Evolutionary conservation across 2,797 vertebrate species (phyloP).

Genomic region (Eupleurogrammus muticus): DNA sequence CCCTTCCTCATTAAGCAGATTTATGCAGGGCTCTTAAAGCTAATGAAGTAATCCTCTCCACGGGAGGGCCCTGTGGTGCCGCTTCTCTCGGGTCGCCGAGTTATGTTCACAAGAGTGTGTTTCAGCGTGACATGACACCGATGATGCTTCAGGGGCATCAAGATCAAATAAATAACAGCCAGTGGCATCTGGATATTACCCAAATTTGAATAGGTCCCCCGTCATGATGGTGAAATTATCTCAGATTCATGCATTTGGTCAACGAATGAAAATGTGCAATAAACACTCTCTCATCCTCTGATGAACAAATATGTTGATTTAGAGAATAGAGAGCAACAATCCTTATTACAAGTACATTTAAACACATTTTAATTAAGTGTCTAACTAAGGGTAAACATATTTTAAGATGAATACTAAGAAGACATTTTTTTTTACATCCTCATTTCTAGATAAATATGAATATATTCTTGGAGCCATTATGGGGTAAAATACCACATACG

Average conservation of each 20-base stretch:
- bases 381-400: not conserved
- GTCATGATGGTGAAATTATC: not conserved
- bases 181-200: constrained; percentile 6
- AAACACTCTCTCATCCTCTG: not conserved
- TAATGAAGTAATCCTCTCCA: constrained; percentile 51
- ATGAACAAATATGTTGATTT: not conserved
- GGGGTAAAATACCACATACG: too few species aligned
- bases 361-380: constrained; percentile 10
- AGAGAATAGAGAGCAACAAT: not conserved
- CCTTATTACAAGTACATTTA: not conserved
- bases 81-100: constrained; percentile 21
- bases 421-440: too few species aligned
- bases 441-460: too few species aligned
- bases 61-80: constrained; percentile 17
- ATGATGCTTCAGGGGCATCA: not conserved
- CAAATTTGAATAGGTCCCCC: not conserved
- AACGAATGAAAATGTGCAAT: not conserved
- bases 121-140: constrained; percentile 17
- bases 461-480: too few species aligned
- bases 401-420: too few species aligned
- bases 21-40: constrained; percentile 42
- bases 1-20: constrained; percentile 37
- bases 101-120: constrained; percentile 22
- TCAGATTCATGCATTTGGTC: not conserved
- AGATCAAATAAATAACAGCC: constrained; percentile 16